Percentiles rank a stretch among this genome's conserved stretches.
Conservation (phyloP, 2,888 invertebrate species). For the Gnatocerus cornutus region DNA sequence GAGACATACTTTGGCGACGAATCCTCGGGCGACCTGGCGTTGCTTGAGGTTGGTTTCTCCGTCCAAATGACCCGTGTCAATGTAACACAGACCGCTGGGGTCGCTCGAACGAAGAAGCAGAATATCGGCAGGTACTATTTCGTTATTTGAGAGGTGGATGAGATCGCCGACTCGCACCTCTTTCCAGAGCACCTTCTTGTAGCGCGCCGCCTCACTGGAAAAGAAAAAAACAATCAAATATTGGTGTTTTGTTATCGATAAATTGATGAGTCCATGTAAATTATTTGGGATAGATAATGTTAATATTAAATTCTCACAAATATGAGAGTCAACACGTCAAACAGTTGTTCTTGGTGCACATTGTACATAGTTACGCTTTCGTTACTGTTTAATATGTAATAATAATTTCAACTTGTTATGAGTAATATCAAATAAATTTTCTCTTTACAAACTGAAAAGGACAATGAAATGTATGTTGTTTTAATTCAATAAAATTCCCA, state of each 20-base stretch:
- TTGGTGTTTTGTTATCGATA: too few relatives aligned
- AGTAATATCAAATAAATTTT: too few relatives aligned
- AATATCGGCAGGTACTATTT: constrained; percentile 96
- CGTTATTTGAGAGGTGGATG: constrained; percentile 96
- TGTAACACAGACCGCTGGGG: constrained; percentile 90
- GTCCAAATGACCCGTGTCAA: constrained; percentile 97
- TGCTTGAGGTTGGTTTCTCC: constrained; percentile 98
- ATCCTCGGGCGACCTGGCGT: constrained; percentile 87
- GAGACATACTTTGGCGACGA: constrained; percentile 78
- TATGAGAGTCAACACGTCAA: neutral
- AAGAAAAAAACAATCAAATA: neutral
- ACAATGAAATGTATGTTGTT: too few relatives aligned
- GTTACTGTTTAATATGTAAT: too few relatives aligned
- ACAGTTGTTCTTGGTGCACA: neutral
- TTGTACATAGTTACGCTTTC: too few relatives aligned
- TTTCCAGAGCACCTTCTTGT: constrained; percentile 91
- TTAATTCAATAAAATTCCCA: too few relatives aligned
- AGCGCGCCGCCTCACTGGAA: constrained; percentile 83
- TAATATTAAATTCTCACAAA: too few relatives aligned
- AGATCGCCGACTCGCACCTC: constrained; percentile 94
- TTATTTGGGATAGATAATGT: too few relatives aligned
- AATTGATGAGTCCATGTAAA: too few relatives aligned
- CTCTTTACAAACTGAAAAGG: too few relatives aligned
- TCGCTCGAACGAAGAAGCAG: constrained; percentile 91
- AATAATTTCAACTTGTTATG: too few relatives aligned